phyloP scores from a whole-genome alignment of 2,888 invertebrate species.

The Coronaproctus castanopsis region DNA sequence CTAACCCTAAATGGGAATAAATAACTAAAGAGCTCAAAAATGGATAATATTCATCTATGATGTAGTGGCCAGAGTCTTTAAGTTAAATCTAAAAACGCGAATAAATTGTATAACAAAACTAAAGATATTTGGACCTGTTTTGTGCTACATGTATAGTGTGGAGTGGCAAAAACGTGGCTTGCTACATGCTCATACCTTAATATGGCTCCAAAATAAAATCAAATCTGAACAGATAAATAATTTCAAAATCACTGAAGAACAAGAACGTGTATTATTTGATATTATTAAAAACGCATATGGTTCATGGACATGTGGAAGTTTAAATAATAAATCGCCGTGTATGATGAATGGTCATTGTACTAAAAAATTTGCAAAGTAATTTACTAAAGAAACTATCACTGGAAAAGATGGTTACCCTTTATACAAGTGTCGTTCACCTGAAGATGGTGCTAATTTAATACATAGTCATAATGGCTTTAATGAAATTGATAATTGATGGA shows the following conservation, averaged over 20 bases:
- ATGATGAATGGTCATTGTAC: slow-evolving; percentile 16
- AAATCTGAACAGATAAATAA: slow-evolving; percentile 21
- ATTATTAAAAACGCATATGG: slow-evolving; percentile 20
- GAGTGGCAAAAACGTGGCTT: slow-evolving; percentile 23
- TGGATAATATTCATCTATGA: slow-evolving; percentile 19
- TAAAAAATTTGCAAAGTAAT: slow-evolving; percentile 20
- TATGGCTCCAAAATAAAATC: slow-evolving; percentile 20
- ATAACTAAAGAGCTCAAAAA: slow-evolving; percentile 19
- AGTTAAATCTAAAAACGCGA: slow-evolving; percentile 18
- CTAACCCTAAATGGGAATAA: slow-evolving; percentile 24
- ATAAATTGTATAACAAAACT: slow-evolving; percentile 18
- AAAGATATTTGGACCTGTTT: slow-evolving; percentile 18
- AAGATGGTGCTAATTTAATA: slow-evolving; percentile 5
- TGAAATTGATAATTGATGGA: slow-evolving; percentile 18
- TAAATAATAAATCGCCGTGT: slow-evolving; percentile 18
- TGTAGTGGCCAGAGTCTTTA: slow-evolving; percentile 21
- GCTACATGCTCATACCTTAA: slow-evolving; percentile 22
- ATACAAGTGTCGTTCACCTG: background rate
- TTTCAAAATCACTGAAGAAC: slow-evolving; percentile 21
- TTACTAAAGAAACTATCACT: slow-evolving; percentile 13
- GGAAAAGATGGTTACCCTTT: background rate
- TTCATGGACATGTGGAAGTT: slow-evolving; percentile 20
- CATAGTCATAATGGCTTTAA: slow-evolving; percentile 18
- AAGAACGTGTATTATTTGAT: slow-evolving; percentile 21
- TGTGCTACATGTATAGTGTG: slow-evolving; percentile 20